phyloP scores from a whole-genome alignment of 2,888 invertebrate species.

The Sthenelais limicola region DNA sequence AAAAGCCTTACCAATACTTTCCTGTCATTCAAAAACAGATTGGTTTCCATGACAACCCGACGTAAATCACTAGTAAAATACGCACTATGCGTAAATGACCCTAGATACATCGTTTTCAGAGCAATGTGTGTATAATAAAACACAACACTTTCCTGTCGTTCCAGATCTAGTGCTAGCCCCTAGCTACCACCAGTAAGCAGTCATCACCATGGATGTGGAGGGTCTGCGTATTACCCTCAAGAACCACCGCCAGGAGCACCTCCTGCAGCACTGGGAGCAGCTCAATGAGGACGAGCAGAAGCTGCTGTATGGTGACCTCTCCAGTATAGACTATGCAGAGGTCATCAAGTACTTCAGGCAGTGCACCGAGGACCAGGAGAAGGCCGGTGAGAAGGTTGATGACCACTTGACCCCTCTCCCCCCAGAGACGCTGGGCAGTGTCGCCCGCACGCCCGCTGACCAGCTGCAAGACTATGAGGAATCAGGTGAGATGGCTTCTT shows the following conservation, averaged over 20 bases:
- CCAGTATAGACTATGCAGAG: conserved; percentile 80
- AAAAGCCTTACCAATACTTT: no score
- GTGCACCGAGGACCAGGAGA: conserved; percentile 55
- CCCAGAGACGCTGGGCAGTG: conserved; percentile 84
- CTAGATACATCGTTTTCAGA: no score
- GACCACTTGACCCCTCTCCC: conserved; percentile 89
- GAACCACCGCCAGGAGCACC: conserved; percentile 81
- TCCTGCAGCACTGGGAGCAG: conserved; percentile 86
- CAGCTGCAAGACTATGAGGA: conserved; percentile 80
- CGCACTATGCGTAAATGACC: no score
- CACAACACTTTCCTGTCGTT: no score
- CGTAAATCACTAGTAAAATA: no score
- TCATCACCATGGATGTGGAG: conserved; percentile 42
- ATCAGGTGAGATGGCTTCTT: conserved; percentile 75
- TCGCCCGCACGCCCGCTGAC: conserved; percentile 79
- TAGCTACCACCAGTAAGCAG: no score
- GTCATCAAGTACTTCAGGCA: conserved; percentile 78
- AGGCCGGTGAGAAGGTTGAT: conserved; percentile 79
- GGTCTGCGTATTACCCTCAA: conserved; percentile 44
- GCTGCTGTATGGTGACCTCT: conserved; percentile 76
- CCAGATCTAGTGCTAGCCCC: no score
- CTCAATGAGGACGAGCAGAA: conserved; percentile 79
- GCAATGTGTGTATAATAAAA: no score
- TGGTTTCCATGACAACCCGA: no score
- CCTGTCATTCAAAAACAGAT: no score